Conservation (phyloP, 2,888 invertebrate species). For the Drosophila yooni region DNA sequence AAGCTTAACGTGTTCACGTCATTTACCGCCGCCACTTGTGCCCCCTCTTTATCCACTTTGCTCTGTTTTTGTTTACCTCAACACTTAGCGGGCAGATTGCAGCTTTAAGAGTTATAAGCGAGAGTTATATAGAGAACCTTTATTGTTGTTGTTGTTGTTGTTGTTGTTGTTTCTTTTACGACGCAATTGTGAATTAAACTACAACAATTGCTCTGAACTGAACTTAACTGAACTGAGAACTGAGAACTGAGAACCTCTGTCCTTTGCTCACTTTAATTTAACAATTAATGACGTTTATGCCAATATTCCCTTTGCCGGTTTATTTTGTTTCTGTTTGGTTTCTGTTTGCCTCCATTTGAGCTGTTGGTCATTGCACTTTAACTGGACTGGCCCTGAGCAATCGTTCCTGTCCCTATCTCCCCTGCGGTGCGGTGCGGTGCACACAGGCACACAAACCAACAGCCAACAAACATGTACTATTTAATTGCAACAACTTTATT, state of each 20-base stretch:
- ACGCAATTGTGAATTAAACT: slow-evolving; percentile 38
- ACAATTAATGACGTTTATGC: slow-evolving; percentile 25
- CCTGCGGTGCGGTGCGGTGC: background rate
- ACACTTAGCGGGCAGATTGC: slow-evolving; percentile 47
- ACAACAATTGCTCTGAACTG: background rate
- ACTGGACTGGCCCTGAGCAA: slow-evolving; percentile 24
- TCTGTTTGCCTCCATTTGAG: slow-evolving; percentile 13
- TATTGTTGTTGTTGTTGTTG: slow-evolving; percentile 5
- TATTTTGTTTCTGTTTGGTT: slow-evolving; percentile 5
- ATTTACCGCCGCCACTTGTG: slow-evolving; percentile 7
- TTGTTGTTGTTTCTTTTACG: slow-evolving; percentile 25
- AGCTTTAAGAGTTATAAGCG: slow-evolving; percentile 22
- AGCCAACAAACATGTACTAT: background rate
- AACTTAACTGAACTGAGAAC: background rate
- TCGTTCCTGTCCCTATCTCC: slow-evolving; percentile 2
- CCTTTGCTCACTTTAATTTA: slow-evolving; percentile 5
- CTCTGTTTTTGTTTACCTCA: slow-evolving; percentile 44
- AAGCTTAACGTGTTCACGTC: slow-evolving; percentile 21
- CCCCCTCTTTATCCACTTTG: slow-evolving; percentile 1
- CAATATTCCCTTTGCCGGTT: slow-evolving; percentile 25
- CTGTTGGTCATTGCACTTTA: slow-evolving; percentile 57
- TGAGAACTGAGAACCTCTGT: background rate
- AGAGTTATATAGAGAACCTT: slow-evolving; percentile 1
- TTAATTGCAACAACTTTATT: slow-evolving; percentile 29
- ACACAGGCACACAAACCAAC: background rate